Percentiles rank a stretch among this genome's conserved stretches.
These are phyloP conservation scores for Callopanchax toddi DNA, from an alignment of 2,113 vertebrate species.

Conservation along the genomic window DNA sequence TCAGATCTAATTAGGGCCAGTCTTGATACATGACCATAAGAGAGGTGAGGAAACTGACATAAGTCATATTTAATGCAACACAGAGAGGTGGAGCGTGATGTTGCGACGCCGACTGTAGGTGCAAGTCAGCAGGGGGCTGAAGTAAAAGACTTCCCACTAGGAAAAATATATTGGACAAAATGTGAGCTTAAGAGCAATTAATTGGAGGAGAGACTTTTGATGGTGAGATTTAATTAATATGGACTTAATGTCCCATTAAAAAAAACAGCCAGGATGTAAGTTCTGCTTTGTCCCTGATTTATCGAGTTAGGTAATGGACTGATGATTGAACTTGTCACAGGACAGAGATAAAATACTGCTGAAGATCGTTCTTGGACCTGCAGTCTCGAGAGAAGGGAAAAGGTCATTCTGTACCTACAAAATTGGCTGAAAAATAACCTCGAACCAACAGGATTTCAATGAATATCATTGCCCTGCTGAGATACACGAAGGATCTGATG, in stretches of 20 bases:
- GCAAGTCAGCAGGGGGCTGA: conserved; percentile 48
- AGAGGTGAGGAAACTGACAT: conserved; percentile 48
- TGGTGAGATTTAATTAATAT: conserved; percentile 64
- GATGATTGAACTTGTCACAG: conserved; percentile 79
- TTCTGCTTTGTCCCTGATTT: conserved; percentile 70
- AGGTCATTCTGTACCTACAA: conserved; percentile 71
- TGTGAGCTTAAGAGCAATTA: conserved; percentile 59
- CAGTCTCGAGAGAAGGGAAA: conserved; percentile 59
- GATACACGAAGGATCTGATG: conserved; percentile 14
- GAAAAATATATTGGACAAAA: conserved; percentile 54
- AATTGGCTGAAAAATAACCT: conserved; percentile 30
- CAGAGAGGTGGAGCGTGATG: conserved; percentile 20
- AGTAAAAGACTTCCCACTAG: conserved; percentile 24
- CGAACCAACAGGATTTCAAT: conserved; percentile 22
- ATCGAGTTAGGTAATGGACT: conserved; percentile 78
- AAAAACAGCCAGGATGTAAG: conserved; percentile 51
- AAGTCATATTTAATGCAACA: conserved; percentile 61
- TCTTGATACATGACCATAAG: conserved; percentile 56
- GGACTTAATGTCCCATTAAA: conserved; percentile 67
- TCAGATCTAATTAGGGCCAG: conserved; percentile 48
- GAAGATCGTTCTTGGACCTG: conserved; percentile 67
- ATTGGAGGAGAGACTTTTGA: conserved; percentile 44
- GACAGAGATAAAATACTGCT: conserved; percentile 73
- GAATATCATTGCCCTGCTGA: conserved; percentile 23
- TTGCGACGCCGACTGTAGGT: conserved; percentile 13